Percentiles rank a stretch among this genome's conserved stretches.
Conservation (phyloP, 2,113 vertebrate species). For the Hiodon tergisus region DNA sequence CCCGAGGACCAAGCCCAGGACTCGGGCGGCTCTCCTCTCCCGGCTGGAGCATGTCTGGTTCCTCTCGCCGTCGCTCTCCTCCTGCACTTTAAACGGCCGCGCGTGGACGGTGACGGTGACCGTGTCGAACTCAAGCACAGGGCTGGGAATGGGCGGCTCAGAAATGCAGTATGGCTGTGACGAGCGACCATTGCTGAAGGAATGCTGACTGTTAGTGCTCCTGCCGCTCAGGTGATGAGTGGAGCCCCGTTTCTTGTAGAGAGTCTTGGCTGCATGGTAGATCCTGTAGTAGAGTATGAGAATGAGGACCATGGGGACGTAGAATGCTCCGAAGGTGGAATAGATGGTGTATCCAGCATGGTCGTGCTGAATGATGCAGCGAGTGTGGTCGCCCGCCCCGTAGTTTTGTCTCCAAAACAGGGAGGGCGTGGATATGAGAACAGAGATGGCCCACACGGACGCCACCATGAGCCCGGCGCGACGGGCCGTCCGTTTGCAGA, state of each 20-base stretch:
- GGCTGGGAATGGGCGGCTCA: constrained; percentile 72
- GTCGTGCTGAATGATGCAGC: constrained; percentile 76
- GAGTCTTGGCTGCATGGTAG: constrained; percentile 76
- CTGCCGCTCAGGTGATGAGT: constrained; percentile 76
- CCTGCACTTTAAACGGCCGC: constrained; percentile 62
- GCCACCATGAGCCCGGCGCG: constrained; percentile 72
- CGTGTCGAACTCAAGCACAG: constrained; percentile 64
- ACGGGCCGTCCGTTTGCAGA: constrained; percentile 71
- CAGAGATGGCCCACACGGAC: constrained; percentile 76
- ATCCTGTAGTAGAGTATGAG: constrained; percentile 85
- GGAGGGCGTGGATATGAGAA: constrained; percentile 74
- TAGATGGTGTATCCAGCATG: constrained; percentile 83
- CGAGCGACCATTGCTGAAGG: constrained; percentile 65
- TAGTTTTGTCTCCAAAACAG: constrained; percentile 38
- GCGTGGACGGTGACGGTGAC: constrained; percentile 52
- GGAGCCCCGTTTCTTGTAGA: constrained; percentile 82
- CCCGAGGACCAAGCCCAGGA: constrained; percentile 79
- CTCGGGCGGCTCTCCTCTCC: constrained; percentile 79
- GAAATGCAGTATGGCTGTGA: constrained; percentile 76
- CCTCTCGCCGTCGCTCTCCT: constrained; percentile 58
- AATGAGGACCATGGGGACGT: constrained; percentile 80
- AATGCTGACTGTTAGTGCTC: constrained; percentile 76
- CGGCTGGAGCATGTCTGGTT: constrained; percentile 74
- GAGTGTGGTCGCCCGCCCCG: constrained; percentile 22
- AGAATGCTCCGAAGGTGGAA: constrained; percentile 81